A percentile compares a stretch with the other conserved stretches of the same genome.
Conservation (phyloP, 2,113 vertebrate species). For the Callospermophilus lateralis region DNA sequence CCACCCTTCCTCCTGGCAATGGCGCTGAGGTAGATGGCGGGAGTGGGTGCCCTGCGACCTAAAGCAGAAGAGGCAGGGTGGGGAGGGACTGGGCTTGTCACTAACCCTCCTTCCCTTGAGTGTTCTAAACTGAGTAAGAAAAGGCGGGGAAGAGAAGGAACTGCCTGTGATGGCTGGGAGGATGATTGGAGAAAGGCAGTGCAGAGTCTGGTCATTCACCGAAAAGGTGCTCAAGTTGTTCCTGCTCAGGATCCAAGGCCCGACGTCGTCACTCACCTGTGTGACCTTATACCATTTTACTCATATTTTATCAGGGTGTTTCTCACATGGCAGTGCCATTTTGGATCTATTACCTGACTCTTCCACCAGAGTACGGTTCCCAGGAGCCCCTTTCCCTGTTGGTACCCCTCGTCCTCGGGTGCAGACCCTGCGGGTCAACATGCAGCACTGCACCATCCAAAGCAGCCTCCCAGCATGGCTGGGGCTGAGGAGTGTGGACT, state of each 20-base stretch:
- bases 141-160: background rate
- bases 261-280: background rate
- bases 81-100: background rate
- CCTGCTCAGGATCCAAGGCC: background rate
- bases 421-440: background rate
- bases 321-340: background rate
- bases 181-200: background rate
- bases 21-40: background rate
- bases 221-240: accelerated
- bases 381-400: background rate
- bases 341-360: background rate
- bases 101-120: background rate
- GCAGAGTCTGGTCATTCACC: background rate
- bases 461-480: background rate
- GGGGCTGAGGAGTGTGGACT: background rate
- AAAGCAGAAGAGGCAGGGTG: background rate
- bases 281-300: background rate
- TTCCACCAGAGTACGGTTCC: background rate
- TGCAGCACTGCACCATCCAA: background rate
- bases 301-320: background rate
- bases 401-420: background rate
- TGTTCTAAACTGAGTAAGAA: background rate
- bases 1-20: background rate
- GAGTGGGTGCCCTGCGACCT: background rate
- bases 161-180: background rate